Evolutionary conservation across 2,113 vertebrate species (phyloP).

Genomic region (Apeltes quadracus): DNA sequence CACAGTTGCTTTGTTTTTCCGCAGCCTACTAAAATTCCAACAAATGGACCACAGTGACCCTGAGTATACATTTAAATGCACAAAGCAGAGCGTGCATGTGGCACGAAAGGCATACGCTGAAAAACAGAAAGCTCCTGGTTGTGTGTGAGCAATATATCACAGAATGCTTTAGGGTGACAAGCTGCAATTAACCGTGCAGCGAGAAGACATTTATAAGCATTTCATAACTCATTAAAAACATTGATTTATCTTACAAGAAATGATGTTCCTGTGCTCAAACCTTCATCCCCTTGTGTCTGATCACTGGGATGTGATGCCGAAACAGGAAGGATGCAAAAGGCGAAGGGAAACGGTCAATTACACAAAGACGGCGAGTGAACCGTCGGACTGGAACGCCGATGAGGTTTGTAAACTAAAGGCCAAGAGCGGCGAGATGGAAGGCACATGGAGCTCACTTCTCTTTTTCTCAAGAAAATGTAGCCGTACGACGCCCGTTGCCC

Average conservation of each 20-base stretch:
- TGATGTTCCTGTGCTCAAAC: slow-evolving; percentile 42
- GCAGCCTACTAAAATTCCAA: slow-evolving; percentile 23
- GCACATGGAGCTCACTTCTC: neutral
- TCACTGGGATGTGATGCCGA: too few relatives aligned
- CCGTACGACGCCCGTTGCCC: neutral
- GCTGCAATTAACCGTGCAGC: slow-evolving; percentile 76
- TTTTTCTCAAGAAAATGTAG: neutral
- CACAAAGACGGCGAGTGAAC: neutral
- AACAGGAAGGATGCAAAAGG: neutral
- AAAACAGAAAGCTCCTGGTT: slow-evolving; percentile 46
- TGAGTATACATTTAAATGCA: slow-evolving; percentile 51
- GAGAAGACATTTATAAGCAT: slow-evolving; percentile 73
- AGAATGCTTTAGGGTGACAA: slow-evolving; percentile 79
- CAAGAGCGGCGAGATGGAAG: neutral
- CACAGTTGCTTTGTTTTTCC: slow-evolving; percentile 18
- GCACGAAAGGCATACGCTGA: slow-evolving; percentile 54
- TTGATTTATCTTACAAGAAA: slow-evolving; percentile 74
- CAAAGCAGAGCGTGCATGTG: slow-evolving; percentile 36
- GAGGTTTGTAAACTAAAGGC: neutral
- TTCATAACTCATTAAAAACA: slow-evolving; percentile 81
- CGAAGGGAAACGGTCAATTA: neutral
- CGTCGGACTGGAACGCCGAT: neutral
- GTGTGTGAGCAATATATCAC: slow-evolving; percentile 69
- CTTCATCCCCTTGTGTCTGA: neutral
- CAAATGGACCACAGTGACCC: slow-evolving; percentile 40